These are phyloP conservation scores for Ceyx cyanopectus DNA, from an alignment of 2,113 vertebrate species.

Conservation along the genomic window DNA sequence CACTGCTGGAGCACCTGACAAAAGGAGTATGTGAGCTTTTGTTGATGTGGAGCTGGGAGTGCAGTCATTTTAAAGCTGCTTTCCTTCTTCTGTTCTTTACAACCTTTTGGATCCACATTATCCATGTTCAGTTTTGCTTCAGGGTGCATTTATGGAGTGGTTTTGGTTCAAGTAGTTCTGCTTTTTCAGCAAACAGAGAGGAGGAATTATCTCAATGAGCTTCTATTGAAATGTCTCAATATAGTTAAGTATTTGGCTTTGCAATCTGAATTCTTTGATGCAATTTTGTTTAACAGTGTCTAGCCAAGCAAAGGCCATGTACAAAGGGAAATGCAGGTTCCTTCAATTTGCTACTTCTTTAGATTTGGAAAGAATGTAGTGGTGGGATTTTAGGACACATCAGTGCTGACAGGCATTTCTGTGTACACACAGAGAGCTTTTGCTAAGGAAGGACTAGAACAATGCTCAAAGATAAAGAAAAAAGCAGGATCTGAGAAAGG, in stretches of 20 bases:
- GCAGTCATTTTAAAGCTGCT: background rate
- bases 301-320: background rate
- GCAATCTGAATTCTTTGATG: background rate
- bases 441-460: background rate
- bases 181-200: background rate
- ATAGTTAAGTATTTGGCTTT: background rate
- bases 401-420: background rate
- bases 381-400: background rate
- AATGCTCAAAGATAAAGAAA: conserved; percentile 11
- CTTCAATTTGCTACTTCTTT: background rate
- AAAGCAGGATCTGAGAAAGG: background rate
- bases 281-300: background rate
- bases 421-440: background rate
- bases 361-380: background rate
- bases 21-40: background rate
- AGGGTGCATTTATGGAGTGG: background rate
- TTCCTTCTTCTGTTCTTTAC: background rate
- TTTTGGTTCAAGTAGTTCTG: background rate
- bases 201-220: background rate
- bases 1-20: background rate
- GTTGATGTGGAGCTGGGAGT: background rate
- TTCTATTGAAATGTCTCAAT: background rate
- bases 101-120: background rate
- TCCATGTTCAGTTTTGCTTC: background rate
- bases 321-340: background rate